Base-by-base conservation (phyloP, 2,797 vertebrate genomes). In the Megalops cyprinoides region DNA sequence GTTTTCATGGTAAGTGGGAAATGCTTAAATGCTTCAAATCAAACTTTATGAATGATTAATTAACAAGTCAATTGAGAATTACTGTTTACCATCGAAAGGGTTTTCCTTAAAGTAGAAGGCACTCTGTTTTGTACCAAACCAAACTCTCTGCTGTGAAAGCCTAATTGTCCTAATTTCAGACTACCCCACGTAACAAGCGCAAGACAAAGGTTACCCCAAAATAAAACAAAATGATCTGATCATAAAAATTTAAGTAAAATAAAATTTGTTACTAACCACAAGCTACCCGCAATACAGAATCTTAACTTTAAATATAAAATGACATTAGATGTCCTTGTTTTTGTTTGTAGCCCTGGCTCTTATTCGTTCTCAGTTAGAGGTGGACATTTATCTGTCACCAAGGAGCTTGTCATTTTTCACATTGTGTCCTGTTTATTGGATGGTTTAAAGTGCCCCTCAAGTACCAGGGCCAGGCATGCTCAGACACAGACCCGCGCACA, bases 301-400 rank as follows among this genome's bases (percentile, higher is more conserved):
- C n/a, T n/a, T n/a, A n/a, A n/a, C n/a, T n/a, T n/a, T n/a, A n/a
- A n/a, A n/a, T n/a, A n/a, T n/a, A n/a, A n/a, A n/a, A n/a, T n/a
- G n/a, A n/a, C n/a, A n/a, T n/a, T n/a, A n/a, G n/a, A n/a, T 60
- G 7, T 58, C 6, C 25, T 58, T 58, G 18, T 56, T 58, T n/a
- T 62, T 28, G 6, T 42, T 71, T 71, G 0, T 67, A 71, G 37
- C 20, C 39, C 42, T 42, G 42, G 67, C 18, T 71, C 23, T 71
- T 23, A 44, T 71, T 71, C 67, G 44, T 5, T 71, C 39, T 23
- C 39, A 42, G 67, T 14, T 53, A 53, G 18, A 12, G 18, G 12
- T 48, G 46, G 46, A 83, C 81, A 82, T 85, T 82, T 62, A 77
- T 69, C 39, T n/a, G 23, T 42, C 37, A 42, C 18, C 44, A 23